These are phyloP conservation scores for Epistrophe eligans DNA, from an alignment of 2,888 invertebrate genomes.

Conservation along the genomic window DNA sequence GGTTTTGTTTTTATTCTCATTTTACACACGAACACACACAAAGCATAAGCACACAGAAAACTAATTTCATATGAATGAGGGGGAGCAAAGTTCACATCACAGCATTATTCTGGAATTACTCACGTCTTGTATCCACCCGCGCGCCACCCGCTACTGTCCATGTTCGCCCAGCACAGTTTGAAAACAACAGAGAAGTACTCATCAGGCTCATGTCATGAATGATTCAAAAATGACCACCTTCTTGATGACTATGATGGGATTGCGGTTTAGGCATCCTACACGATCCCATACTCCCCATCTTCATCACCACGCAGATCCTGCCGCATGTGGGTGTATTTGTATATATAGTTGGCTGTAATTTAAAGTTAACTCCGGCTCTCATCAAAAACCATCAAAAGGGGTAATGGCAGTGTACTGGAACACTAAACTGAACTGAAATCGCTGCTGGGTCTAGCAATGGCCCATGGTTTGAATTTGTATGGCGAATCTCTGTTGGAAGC, in stretches of 20 bases:
- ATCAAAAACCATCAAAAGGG: conserved; percentile 41
- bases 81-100: conserved; percentile 49
- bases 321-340: conserved; percentile 21
- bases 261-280: conserved; percentile 66
- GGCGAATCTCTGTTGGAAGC: conserved; percentile 4
- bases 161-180: neutral
- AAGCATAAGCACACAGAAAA: conserved; percentile 49
- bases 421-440: conserved; percentile 40
- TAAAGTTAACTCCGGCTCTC: conserved; percentile 61
- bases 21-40: conserved; percentile 23
- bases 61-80: conserved; percentile 73
- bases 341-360: conserved; percentile 66
- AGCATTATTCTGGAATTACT: conserved; percentile 16
- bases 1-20: conserved; percentile 49
- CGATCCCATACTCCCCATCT: conserved; percentile 9
- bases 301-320: conserved; percentile 18
- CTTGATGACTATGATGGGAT: conserved; percentile 76
- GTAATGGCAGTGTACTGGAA: conserved; percentile 33
- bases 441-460: conserved; percentile 53
- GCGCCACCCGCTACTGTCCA: neutral
- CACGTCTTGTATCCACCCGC: neutral
- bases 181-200: conserved; percentile 61
- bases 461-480: conserved; percentile 38
- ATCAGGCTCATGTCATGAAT: conserved; percentile 76
- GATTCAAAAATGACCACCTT: conserved; percentile 76